Percentiles rank a stretch among this genome's conserved stretches.
Conservation (phyloP, 1,140 invertebrate genomes). For the Meteorus sp. region DNA sequence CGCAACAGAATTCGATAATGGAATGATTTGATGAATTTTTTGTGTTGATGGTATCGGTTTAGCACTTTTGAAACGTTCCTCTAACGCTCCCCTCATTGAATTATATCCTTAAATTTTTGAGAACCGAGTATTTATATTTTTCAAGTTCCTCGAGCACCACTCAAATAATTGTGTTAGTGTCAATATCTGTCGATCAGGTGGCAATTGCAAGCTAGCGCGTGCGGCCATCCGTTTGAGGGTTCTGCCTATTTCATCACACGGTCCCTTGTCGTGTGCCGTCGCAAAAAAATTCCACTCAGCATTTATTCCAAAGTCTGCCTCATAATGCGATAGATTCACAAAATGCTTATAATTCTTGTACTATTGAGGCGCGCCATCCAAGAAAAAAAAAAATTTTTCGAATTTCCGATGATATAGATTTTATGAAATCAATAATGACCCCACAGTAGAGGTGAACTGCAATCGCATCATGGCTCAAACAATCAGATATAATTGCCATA, state of each 20-base stretch:
- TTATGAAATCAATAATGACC: background rate
- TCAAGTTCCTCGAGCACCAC: no score
- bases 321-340: background rate
- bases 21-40: no score
- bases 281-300: conserved; percentile 11
- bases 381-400: background rate
- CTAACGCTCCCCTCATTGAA: no score
- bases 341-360: conserved; percentile 11
- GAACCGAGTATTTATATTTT: no score
- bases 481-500: background rate
- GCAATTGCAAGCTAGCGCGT: background rate
- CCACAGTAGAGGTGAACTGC: background rate
- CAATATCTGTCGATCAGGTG: background rate
- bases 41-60: no score
- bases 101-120: no score
- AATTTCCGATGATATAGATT: background rate
- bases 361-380: conserved; percentile 4
- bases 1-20: no score
- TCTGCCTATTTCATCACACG: conserved; percentile 1
- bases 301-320: background rate
- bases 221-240: conserved; percentile 2
- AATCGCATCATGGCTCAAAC: conserved; percentile 4
- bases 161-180: background rate
- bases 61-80: no score
- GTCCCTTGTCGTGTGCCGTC: conserved; percentile 11